These are phyloP conservation scores for Sitophilus oryzae DNA, from an alignment of 1,140 invertebrate species.

Conservation along the genomic window DNA sequence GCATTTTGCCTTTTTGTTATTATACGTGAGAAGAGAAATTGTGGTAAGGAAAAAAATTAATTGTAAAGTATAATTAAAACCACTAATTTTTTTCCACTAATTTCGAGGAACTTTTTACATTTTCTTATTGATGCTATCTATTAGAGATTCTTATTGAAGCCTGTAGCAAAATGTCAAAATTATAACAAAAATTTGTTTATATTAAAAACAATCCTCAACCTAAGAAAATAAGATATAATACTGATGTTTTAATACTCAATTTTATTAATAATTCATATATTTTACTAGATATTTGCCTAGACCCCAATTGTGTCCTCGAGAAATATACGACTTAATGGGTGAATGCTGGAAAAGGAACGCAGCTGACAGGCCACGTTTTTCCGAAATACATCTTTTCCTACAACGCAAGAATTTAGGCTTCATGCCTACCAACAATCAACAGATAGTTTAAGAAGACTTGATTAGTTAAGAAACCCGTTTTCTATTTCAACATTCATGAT, in stretches of 20 bases:
- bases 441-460: constrained; percentile 17
- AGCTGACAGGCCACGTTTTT: constrained; percentile 77
- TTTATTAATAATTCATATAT: not conserved
- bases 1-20: no score
- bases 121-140: no score
- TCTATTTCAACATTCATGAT: no score
- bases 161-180: no score
- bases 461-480: no score
- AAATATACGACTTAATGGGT: constrained; percentile 89
- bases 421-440: constrained; percentile 48
- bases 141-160: no score
- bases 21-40: no score
- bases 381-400: constrained; percentile 86
- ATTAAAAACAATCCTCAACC: not conserved
- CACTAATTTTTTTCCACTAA: no score
- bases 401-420: constrained; percentile 85
- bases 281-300: constrained; percentile 54
- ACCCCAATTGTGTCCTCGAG: constrained; percentile 78
- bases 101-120: no score
- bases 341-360: constrained; percentile 91
- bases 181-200: no score
- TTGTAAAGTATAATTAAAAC: no score
- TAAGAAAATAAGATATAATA: not conserved
- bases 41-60: no score
- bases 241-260: not conserved